A percentile compares a stretch with the other conserved stretches of the same genome.
Evolutionary conservation across 2,888 invertebrate species (phyloP).

Genomic region (Cephus pulcher): DNA sequence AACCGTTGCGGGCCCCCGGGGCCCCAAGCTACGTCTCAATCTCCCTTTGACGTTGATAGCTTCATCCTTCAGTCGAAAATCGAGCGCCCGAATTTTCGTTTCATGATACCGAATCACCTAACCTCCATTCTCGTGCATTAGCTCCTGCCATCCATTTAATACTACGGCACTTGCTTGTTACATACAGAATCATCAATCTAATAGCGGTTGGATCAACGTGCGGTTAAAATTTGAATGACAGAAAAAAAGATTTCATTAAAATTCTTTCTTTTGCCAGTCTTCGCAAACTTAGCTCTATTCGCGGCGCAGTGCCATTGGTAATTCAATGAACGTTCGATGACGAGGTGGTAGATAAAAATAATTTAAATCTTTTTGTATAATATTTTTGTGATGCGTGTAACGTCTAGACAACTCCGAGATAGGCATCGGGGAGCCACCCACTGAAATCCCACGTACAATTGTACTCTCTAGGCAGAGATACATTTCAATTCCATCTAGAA

Average conservation of each 20-base stretch:
- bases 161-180: not conserved
- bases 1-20: constrained; percentile 14
- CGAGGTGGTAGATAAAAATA: not conserved
- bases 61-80: constrained; percentile 27
- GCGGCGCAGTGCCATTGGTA: not conserved
- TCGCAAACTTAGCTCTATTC: not conserved
- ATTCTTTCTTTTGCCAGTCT: not conserved
- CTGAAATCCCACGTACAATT: constrained; percentile 4
- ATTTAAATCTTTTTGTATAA: not conserved
- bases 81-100: constrained; percentile 8
- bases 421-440: constrained; percentile 6
- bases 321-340: not conserved
- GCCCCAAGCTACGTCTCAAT: constrained; percentile 5
- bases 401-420: constrained; percentile 18
- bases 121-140: not conserved
- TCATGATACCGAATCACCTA: not conserved
- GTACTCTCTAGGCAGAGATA: not conserved
- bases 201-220: not conserved
- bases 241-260: not conserved
- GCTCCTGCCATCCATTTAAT: not conserved
- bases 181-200: not conserved
- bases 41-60: constrained; percentile 22
- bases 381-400: constrained; percentile 15
- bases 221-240: not conserved
- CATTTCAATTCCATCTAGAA: not conserved